These are phyloP conservation scores for Orthonevra nobilis DNA, from an alignment of 2,888 invertebrate genomes.

Conservation along the genomic window DNA sequence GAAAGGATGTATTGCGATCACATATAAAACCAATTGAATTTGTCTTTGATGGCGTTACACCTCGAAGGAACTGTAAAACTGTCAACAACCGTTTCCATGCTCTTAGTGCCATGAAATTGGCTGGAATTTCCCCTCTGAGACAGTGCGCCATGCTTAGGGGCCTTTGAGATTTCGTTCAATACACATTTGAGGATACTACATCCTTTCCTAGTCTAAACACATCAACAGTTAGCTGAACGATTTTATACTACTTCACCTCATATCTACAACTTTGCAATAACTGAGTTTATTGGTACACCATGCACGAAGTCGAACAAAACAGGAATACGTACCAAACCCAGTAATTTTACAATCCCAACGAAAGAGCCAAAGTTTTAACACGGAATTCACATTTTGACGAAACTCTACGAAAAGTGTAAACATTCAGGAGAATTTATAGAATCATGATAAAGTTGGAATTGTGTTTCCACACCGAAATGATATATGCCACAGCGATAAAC, in stretches of 20 bases:
- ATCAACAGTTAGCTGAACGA: conserved; percentile 9
- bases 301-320: conserved; percentile 21
- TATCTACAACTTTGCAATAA: conserved; percentile 11
- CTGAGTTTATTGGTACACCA: conserved; percentile 38
- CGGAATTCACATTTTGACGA: conserved; percentile 51
- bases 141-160: neutral
- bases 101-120: conserved; percentile 7
- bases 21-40: conserved; percentile 58
- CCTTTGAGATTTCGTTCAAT: conserved; percentile 10
- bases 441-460: conserved; percentile 66
- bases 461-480: conserved; percentile 35
- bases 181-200: neutral
- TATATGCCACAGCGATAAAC: conserved; percentile 20
- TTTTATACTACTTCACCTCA: neutral
- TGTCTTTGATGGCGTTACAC: conserved; percentile 8
- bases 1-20: conserved; percentile 48
- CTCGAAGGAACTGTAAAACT: conserved; percentile 40
- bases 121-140: neutral
- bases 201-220: neutral
- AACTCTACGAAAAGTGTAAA: conserved; percentile 52
- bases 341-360: conserved; percentile 23
- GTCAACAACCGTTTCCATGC: conserved; percentile 37
- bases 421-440: conserved; percentile 47
- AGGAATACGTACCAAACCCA: conserved; percentile 7
- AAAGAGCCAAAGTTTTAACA: conserved; percentile 42